Conservation (phyloP, 2,888 invertebrate genomes). For the Chrysolina americana region DNA sequence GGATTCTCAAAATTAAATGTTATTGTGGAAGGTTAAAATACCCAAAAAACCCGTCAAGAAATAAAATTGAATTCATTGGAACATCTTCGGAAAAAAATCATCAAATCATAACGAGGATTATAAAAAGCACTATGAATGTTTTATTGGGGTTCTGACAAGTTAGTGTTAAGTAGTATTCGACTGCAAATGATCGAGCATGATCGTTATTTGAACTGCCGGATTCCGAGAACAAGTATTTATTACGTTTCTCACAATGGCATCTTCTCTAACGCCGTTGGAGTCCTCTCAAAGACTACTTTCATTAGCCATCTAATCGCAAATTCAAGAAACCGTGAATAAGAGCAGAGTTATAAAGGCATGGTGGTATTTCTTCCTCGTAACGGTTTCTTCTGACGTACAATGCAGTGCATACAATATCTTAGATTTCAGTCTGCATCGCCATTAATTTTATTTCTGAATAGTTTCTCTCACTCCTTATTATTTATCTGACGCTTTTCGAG, state of each 20-base stretch:
- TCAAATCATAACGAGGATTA: too few species aligned
- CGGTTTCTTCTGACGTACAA: constrained; percentile 31
- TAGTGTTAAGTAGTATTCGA: not conserved
- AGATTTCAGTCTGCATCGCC: constrained; percentile 33
- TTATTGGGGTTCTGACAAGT: too few species aligned
- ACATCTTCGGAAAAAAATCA: too few species aligned
- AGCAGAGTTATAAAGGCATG: constrained; percentile 25
- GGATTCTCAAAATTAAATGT: too few species aligned
- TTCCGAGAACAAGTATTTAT: not conserved
- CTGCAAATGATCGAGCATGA: not conserved
- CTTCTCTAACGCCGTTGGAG: not conserved
- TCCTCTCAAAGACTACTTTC: not conserved
- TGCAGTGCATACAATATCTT: constrained; percentile 32
- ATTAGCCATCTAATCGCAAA: constrained; percentile 8
- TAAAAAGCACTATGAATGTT: too few species aligned
- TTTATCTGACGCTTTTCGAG: constrained; percentile 29
- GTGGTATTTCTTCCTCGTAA: constrained; percentile 36
- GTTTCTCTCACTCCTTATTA: constrained; percentile 26
- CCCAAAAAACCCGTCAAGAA: too few species aligned
- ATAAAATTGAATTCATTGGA: too few species aligned
- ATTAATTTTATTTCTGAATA: constrained; percentile 34
- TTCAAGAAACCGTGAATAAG: constrained; percentile 22
- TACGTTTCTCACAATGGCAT: constrained; percentile 7
- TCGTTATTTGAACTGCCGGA: not conserved
- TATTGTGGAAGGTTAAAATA: too few species aligned